These are phyloP conservation scores for Sweltsa coloradensis DNA, from an alignment of 1,140 invertebrate genomes.

Conservation along the genomic window DNA sequence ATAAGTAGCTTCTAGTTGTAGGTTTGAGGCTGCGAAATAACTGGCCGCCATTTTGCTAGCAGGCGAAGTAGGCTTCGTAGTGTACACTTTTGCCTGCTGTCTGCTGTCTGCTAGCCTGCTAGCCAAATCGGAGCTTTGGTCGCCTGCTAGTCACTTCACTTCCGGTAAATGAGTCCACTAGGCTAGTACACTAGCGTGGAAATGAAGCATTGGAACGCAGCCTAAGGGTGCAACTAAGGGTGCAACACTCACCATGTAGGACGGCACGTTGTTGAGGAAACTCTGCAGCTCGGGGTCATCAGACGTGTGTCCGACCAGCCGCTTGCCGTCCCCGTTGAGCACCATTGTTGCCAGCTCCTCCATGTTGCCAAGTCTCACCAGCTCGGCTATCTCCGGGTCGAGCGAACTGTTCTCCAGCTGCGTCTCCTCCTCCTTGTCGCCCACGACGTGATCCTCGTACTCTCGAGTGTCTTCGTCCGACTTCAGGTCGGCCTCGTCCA, in stretches of 20 bases:
- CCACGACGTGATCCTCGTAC: conserved; percentile 25
- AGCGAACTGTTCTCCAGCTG: conserved; percentile 4
- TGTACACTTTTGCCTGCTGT: neutral
- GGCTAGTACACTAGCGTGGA: too few relatives aligned
- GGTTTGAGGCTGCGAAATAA: too few relatives aligned
- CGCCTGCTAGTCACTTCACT: too few relatives aligned
- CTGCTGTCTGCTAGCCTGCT: too few relatives aligned
- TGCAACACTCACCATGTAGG: conserved; percentile 71
- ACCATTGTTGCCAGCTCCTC: conserved; percentile 81
- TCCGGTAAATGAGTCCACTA: too few relatives aligned
- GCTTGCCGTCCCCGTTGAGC: conserved; percentile 70
- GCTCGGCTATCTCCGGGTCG: conserved; percentile 41
- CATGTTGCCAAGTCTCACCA: conserved; percentile 67
- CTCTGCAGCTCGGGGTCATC: conserved; percentile 71
- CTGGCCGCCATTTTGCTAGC: too few relatives aligned
- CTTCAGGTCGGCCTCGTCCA: conserved; percentile 16
- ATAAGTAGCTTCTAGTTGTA: too few relatives aligned
- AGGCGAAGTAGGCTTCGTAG: too few relatives aligned
- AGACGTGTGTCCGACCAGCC: conserved; percentile 58
- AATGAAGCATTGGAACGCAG: too few relatives aligned
- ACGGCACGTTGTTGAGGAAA: conserved; percentile 80
- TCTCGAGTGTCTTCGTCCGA: conserved; percentile 28
- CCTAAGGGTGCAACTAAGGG: too few relatives aligned
- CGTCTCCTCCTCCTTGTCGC: conserved; percentile 1
- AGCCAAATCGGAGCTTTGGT: too few relatives aligned